Base-by-base conservation (phyloP, 1,140 invertebrate genomes). In the Drosophila suzukii region DNA sequence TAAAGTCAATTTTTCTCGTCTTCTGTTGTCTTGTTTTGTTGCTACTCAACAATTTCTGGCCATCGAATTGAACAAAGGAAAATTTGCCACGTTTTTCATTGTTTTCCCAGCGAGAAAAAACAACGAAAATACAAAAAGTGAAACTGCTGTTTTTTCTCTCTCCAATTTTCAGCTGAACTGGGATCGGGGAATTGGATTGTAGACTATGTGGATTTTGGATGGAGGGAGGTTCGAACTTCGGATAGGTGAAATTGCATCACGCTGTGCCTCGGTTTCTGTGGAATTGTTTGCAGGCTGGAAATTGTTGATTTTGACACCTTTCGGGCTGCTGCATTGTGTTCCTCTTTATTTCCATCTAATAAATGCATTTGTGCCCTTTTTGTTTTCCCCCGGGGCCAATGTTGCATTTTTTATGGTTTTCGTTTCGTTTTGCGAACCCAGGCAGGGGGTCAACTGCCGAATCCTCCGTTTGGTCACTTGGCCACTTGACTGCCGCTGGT, bases 71-170 rank as follows among this genome's bases (percentile, higher is more conserved):
- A 81, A 91, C 88, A 91, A 91, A 84, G 53, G 72, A 70, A 91
- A 91, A 91, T 90, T 90, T 91, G 89, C 86, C 88, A 91, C 86
- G 81, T 91, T 91, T 91, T 82, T 78, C 81, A 91, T 91, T 91
- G 89, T 91, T 78, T 84, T 80, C 70, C 74, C 76, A 62, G 51
- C 46, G 17, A 57, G 54, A 61, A 50, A 57, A 54, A 51, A n/a
- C n/a, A 51, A 41, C 30, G 30, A 62, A 43, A 39, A 58, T 59
- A 54, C 51, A 53, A 85, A 86, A 88, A 88, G 83, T 88, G 83
- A 89, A 88, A 89, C 71, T 88, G 62, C 63, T 88, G 56, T 47
- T 51, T 63, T 57, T 58, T 63, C 57, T 43, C 59, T 71, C 41
- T 54, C 30, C 62, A 67, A 75, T 63, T 73, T 85, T 85, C 82